Base-by-base conservation (phyloP, 1,140 invertebrate genomes). In the Mycetomoellerius zeteki region DNA sequence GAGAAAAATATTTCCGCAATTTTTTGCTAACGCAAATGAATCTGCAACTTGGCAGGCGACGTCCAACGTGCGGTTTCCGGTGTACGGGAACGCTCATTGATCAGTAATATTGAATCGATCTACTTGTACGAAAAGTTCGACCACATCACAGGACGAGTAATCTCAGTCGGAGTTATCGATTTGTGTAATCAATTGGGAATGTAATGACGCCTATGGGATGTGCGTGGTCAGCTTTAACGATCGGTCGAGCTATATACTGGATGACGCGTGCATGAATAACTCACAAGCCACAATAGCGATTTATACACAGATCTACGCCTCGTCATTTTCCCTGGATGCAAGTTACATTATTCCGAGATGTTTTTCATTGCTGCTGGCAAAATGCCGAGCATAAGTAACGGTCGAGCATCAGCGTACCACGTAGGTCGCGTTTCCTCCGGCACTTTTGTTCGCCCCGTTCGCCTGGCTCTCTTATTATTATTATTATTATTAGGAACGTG, bases 291-390 rank as follows among this genome's bases (percentile, higher is more conserved):
- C 30, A 52, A 56, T 85, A 72, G 71, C 73, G 50, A 43, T 73
- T 60, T 62, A 1, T 33, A 62, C 58, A 62, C 43, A 72, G 60
- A 71, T 88, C 56, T 47, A 64, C 67, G 82, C 86, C 78, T 86
- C 69, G 87, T 88, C 89, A 86, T 91, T 91, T 88, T 84, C 60
- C 87, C 50, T 62, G 60, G 50, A 85, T 72, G 73, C 62, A 67
- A 67, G 87, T 89, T 88, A 86, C 87, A 90, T 90, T 92, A 92
- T 89, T 91, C 76, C 71, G 87, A 81, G 67, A 86, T 86, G 90
- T 88, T 91, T 92, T 90, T 91, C 92, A 92, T 91, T 91, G 89
- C 92, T 90, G 90, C 87, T 92, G 92, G 92, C 92, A 90, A 90
- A 88, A 88, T 88, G 92, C 92, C 92, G 89, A 90, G 89, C 50